Conservation (phyloP, 2,113 vertebrate species). For the Steatornis caripensis region DNA sequence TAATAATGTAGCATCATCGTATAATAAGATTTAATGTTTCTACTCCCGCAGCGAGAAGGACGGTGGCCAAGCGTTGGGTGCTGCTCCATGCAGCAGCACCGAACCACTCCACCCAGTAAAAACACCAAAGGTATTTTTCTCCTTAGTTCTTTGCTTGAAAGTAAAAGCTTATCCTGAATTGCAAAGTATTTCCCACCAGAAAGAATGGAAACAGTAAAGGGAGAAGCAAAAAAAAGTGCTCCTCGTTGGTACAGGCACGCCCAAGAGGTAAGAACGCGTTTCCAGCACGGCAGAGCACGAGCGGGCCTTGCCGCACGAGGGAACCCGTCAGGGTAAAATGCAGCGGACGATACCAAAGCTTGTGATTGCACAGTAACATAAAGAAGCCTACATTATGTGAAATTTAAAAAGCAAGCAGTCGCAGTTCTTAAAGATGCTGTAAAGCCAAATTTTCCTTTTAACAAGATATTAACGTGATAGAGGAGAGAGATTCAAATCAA, state of each 20-base stretch:
- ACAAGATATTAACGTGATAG: not conserved
- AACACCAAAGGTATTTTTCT: not conserved
- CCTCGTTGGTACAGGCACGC: not conserved
- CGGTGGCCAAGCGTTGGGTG: not conserved
- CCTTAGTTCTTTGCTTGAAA: not conserved
- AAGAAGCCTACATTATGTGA: conserved; percentile 15
- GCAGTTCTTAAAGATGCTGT: not conserved
- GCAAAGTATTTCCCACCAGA: not conserved
- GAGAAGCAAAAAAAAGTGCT: not conserved
- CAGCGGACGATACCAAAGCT: not conserved
- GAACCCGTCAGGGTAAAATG: accelerated
- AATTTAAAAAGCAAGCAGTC: not conserved
- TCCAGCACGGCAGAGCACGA: not conserved
- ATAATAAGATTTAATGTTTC: not conserved
- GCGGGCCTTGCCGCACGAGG: not conserved
- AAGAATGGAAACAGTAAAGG: not conserved
- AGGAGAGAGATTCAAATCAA: not conserved
- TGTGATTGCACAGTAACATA: conserved; percentile 1
- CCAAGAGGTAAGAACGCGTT: too few relatives aligned
- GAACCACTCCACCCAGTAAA: not conserved
- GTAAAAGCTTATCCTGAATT: not conserved
- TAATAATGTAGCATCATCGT: conserved; percentile 2
- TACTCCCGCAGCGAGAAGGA: not conserved
- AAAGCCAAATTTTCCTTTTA: not conserved
- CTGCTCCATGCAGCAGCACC: not conserved